phyloP scores from a whole-genome alignment of 2,888 invertebrate species.

The Globia sparganii region DNA sequence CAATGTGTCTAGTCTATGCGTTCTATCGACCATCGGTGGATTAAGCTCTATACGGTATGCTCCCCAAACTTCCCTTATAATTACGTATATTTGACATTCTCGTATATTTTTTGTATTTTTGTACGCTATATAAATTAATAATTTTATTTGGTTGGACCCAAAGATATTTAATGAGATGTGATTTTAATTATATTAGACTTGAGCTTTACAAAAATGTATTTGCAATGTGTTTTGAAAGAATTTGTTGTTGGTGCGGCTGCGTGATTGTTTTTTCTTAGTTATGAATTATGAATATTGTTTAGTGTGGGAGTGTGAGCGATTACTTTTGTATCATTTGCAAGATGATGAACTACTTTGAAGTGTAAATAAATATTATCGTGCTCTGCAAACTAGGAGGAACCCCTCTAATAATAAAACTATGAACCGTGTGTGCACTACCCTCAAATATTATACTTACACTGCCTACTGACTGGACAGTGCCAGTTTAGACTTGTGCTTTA shows the following conservation, averaged over 20 bases:
- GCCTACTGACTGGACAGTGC: slow-evolving; percentile 52
- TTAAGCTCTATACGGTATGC: slow-evolving; percentile 61
- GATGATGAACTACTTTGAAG: slow-evolving; percentile 49
- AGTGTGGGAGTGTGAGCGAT: slow-evolving; percentile 59
- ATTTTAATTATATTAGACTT: slow-evolving; percentile 86
- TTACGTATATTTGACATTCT: slow-evolving; percentile 77
- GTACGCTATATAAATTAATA: slow-evolving; percentile 84
- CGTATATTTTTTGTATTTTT: slow-evolving; percentile 89
- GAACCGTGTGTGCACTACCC: slow-evolving; percentile 49
- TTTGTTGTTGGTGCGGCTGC: slow-evolving; percentile 74
- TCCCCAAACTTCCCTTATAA: slow-evolving; percentile 69
- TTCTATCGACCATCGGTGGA: slow-evolving; percentile 61
- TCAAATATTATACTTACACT: slow-evolving; percentile 41
- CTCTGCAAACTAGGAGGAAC: slow-evolving; percentile 50
- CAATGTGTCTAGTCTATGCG: slow-evolving; percentile 73
- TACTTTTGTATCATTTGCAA: slow-evolving; percentile 62
- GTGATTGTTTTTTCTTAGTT: slow-evolving; percentile 80
- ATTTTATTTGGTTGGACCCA: slow-evolving; percentile 89
- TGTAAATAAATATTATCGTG: slow-evolving; percentile 57
- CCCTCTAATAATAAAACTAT: slow-evolving; percentile 25
- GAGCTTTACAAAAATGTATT: slow-evolving; percentile 88
- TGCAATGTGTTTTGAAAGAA: slow-evolving; percentile 80
- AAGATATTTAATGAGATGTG: slow-evolving; percentile 90
- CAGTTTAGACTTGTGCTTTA: slow-evolving; percentile 58
- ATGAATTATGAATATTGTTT: slow-evolving; percentile 67